Evolutionary conservation across 2,888 invertebrate genomes (phyloP), one percentile per base, ranked within the genome.

Genomic region (Rhabditoides inermis): DNA sequence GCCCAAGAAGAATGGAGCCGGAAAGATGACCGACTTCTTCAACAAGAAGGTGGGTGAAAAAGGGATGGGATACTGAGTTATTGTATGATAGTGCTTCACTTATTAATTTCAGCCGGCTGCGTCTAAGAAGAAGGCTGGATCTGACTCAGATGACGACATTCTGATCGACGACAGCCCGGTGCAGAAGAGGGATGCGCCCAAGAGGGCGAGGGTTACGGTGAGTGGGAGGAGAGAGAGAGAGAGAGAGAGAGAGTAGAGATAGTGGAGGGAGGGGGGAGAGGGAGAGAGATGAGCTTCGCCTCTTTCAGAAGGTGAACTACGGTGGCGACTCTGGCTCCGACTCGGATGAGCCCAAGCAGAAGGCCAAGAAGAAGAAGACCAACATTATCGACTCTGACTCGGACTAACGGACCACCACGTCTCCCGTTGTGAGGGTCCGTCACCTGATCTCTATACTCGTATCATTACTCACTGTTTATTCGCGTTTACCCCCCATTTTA

Each of bases 1-100:
- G 36, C 30, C 45, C 1, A 45, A 49, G 20, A n/a, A 30, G n/a
- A 47, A 53, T 32, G 40, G 20, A 15, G 46, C 35, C 42, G 25
- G 25, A 2, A 50, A 55, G 32, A 47, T 51, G 50, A 51, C 50
- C 26, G 55, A 55, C 27, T 50, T 51, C 39, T 50, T 51, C 36
- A 12, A 25, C 10, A 50, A 56, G 32, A 53, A 46, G 44, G 37
- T 15, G 28, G 35, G 22, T 10, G 26, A 12, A 37, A 30, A 35
- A 40, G 20, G 48, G 18, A n/a, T 52, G 20, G 26, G 36, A 27
- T 50, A 45, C 22, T 41, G n/a, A n/a, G n/a, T n/a, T n/a, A n/a
- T n/a, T n/a, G n/a, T n/a, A n/a, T n/a, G n/a, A n/a, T n/a, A n/a
- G n/a, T n/a, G n/a, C n/a, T n/a, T n/a, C n/a, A n/a, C n/a, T n/a